phyloP scores from a whole-genome alignment of 2,888 invertebrate genomes.

The Allolobophora icterica region DNA sequence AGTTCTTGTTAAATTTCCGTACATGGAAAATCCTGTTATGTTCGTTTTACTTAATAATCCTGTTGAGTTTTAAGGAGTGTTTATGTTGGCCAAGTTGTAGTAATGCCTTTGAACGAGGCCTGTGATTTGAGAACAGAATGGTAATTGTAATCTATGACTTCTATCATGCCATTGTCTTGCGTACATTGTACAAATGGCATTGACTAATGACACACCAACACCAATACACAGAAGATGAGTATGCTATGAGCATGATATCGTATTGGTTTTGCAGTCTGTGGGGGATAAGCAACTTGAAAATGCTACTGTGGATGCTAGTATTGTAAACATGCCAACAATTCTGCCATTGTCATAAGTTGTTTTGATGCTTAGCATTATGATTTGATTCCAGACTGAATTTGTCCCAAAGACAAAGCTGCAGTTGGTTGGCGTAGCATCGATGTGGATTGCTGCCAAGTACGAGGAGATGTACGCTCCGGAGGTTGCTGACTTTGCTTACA shows the following conservation, averaged over 20 bases:
- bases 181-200: too few species aligned
- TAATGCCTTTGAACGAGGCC: background rate
- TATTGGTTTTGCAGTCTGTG: too few species aligned
- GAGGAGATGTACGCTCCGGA: slow-evolving; percentile 92
- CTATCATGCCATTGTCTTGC: too few species aligned
- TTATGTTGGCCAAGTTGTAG: background rate
- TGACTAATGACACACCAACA: too few species aligned
- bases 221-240: too few species aligned
- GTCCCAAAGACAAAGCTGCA: slow-evolving; percentile 79
- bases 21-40: background rate
- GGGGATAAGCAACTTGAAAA: too few species aligned
- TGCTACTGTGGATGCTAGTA: too few species aligned
- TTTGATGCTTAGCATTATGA: background rate
- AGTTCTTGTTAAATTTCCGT: slow-evolving; percentile 28
- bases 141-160: too few species aligned
- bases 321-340: too few species aligned
- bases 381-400: slow-evolving; percentile 30
- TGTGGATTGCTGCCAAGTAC: slow-evolving; percentile 90
- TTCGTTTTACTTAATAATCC: background rate
- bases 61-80: background rate
- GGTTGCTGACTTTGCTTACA: slow-evolving; percentile 85
- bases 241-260: too few species aligned
- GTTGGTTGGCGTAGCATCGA: slow-evolving; percentile 84
- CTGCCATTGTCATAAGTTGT: background rate
- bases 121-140: too few species aligned